phyloP scores from a whole-genome alignment of 2,888 invertebrate species.

The Exocentrus adspersus region DNA sequence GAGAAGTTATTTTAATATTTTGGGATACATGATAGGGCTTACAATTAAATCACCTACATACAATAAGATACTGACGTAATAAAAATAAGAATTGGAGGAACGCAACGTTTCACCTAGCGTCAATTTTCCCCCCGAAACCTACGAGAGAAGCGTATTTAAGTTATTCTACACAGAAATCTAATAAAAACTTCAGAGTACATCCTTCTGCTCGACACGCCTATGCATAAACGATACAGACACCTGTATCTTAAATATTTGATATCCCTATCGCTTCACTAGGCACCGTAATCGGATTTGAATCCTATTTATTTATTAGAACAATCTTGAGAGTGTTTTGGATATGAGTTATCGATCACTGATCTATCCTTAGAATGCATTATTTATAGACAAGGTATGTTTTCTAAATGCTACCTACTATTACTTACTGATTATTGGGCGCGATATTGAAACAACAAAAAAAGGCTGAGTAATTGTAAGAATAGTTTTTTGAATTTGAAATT shows the following conservation, averaged over 20 bases:
- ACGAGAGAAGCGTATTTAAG: background rate
- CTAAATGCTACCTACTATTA: too few species aligned
- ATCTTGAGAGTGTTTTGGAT: slow-evolving; percentile 3
- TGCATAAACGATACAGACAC: slow-evolving; percentile 45
- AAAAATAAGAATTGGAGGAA: too few species aligned
- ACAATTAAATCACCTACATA: too few species aligned
- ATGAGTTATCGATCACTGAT: slow-evolving; percentile 3
- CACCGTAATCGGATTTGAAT: slow-evolving; percentile 21
- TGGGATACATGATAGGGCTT: too few species aligned
- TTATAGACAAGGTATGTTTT: background rate
- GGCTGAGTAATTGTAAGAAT: too few species aligned
- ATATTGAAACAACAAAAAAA: too few species aligned
- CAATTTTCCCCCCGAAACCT: background rate
- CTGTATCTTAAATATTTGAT: slow-evolving; percentile 42
- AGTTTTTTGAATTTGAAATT: too few species aligned
- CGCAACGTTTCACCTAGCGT: too few species aligned
- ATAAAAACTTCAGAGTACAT: slow-evolving; percentile 45
- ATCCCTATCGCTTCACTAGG: slow-evolving; percentile 1
- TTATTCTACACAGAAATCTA: slow-evolving; percentile 36
- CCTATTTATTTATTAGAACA: slow-evolving; percentile 15
- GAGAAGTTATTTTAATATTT: too few species aligned
- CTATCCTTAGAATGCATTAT: background rate
- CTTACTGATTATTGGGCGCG: too few species aligned
- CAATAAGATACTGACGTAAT: too few species aligned
- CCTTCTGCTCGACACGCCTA: slow-evolving; percentile 40